These are phyloP conservation scores for Chionodraco myersi DNA, from an alignment of 2,113 vertebrate genomes.

Conservation along the genomic window DNA sequence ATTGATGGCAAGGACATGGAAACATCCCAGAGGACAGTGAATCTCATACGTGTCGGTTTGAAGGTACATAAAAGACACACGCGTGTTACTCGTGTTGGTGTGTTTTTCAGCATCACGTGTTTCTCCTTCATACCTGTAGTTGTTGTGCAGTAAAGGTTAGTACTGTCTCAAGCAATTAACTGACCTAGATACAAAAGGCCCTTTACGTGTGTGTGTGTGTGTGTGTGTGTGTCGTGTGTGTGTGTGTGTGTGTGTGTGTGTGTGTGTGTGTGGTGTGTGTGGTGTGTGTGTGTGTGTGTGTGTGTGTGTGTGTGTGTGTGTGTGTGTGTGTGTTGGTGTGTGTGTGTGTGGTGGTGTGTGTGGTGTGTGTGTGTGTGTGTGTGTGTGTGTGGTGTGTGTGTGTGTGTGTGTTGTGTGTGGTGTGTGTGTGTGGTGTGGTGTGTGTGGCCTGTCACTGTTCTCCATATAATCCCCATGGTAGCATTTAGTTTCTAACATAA, in stretches of 20 bases:
- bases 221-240: neutral
- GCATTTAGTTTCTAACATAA: conserved; percentile 67
- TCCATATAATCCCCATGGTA: conserved; percentile 63
- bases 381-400: conserved; percentile 9
- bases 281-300: conserved; percentile 1
- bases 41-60: neutral
- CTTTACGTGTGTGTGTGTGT: conserved; percentile 32
- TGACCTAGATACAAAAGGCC: conserved; percentile 64
- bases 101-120: neutral
- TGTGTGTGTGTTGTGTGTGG: neutral
- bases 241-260: conserved; percentile 10
- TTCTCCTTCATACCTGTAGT: conserved; percentile 26
- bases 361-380: conserved; percentile 30
- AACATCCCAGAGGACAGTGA: conserved; percentile 24
- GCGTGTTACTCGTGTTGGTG: neutral
- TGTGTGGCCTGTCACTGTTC: conserved; percentile 35
- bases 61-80: conserved; percentile 19
- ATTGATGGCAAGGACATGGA: conserved; percentile 61
- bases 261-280: conserved; percentile 28
- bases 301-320: neutral
- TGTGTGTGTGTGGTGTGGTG: conserved; percentile 6
- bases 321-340: conserved; percentile 11
- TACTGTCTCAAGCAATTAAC: conserved; percentile 28
- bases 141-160: conserved; percentile 52
- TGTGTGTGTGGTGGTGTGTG: conserved; percentile 23